Base-by-base conservation (phyloP, 2,797 vertebrate species). In the Selene dorsalis region DNA sequence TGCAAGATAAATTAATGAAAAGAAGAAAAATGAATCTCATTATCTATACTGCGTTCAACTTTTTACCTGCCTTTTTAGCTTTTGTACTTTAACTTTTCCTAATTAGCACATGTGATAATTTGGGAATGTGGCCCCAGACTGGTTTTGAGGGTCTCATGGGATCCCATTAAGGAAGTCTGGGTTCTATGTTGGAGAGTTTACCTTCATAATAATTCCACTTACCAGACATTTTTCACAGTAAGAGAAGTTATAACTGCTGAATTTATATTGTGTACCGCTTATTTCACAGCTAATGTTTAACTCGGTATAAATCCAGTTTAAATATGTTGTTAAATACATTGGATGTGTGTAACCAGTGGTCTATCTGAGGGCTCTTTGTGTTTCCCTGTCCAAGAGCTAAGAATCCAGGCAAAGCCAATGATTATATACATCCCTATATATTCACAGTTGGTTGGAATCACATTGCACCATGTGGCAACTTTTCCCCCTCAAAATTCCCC, bases 401-500 rank as follows among this genome's bases (percentile, higher is more conserved):
- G n/a, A n/a, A n/a, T n/a, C n/a, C n/a, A n/a, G n/a, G n/a, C n/a
- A n/a, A n/a, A n/a, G n/a, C n/a, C n/a, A n/a, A n/a, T n/a, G n/a
- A n/a, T 64, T 14, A 35, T 20, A 20, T 22, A 45, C 24, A 61
- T 53, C 28, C n/a, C 11, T 28, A 3, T 16, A 38, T 28, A 35
- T 22, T 26, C 60, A 50, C 52, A 71, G 20, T 52, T 28, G 16
- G 45, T 57, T 22, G 32, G 50, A 73, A 79, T 81, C 75, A 69
- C 79, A 69, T 65, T 85, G 77, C 75, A 55, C 79, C 67, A 68
- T 84, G 82, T 71, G 56, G 50, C 43, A 85, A 70, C 81, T 79
- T 78, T 75, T 73, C 35, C 39, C 52, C 39, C 64, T 75, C 57
- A 73, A 80, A 89, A 80, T 63, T 79, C 30, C 39, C 47, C 39